Conservation (phyloP, 2,797 vertebrate genomes). For the Acanthis flammea region DNA sequence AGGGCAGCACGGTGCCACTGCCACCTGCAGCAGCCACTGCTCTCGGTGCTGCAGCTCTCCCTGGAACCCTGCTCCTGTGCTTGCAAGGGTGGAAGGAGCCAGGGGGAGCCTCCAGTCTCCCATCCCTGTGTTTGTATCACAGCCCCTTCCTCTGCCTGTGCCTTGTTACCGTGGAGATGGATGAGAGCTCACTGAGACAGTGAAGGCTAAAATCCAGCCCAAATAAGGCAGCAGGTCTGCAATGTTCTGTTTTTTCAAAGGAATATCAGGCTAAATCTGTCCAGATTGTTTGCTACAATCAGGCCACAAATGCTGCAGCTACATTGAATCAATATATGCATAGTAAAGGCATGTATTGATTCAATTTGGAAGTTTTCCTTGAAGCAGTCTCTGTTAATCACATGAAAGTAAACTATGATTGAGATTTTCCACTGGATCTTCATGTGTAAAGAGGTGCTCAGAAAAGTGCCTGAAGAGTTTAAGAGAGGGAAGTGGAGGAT, state of each 20-base stretch:
- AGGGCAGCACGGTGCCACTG: not conserved
- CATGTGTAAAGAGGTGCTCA: not conserved
- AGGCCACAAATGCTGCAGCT: not conserved
- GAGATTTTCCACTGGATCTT: not conserved
- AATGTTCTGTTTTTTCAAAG: not conserved
- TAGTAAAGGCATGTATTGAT: not conserved
- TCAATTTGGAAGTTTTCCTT: not conserved
- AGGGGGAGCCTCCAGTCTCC: not conserved
- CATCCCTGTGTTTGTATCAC: not conserved
- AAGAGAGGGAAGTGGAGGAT: not conserved
- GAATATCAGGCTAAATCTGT: not conserved
- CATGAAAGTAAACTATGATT: not conserved
- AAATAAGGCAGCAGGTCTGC: not conserved
- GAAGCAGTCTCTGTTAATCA: not conserved
- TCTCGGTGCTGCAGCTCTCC: not conserved
- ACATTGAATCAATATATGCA: not conserved
- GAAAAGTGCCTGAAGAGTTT: not conserved
- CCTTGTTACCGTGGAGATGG: not conserved
- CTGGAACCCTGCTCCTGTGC: not conserved
- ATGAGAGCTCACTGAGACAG: not conserved
- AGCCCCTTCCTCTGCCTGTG: not conserved
- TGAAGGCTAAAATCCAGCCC: not conserved
- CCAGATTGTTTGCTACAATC: not conserved
- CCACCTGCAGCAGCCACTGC: rapidly evolving
- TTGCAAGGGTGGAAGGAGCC: not conserved